Evolutionary conservation across 2,113 vertebrate species (phyloP).

Genomic region (Porphyrio hochstetteri): DNA sequence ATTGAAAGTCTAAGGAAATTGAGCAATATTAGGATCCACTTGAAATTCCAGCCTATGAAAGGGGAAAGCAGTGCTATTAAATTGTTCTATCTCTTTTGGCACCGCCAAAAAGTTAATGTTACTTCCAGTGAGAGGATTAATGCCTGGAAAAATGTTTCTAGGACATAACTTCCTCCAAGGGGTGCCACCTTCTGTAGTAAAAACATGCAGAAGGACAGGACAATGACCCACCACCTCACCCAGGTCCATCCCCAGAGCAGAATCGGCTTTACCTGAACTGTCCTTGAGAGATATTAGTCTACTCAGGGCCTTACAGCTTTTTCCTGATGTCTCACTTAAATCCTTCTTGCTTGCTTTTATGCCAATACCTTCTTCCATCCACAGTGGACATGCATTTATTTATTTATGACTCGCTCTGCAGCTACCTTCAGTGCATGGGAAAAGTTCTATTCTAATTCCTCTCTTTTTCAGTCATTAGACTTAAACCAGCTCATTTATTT

Average conservation of each 20-base stretch:
- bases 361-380: neutral
- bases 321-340: constrained; percentile 11
- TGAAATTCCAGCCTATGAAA: neutral
- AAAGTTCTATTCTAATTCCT: neutral
- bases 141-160: neutral
- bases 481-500: neutral
- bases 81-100: neutral
- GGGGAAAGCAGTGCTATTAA: neutral
- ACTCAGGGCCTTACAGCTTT: neutral
- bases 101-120: neutral
- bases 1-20: neutral
- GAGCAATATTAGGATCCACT: neutral
- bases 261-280: neutral
- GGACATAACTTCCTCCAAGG: neutral
- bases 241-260: neutral
- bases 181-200: neutral
- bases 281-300: neutral
- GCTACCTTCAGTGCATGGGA: neutral
- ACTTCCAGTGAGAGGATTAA: neutral
- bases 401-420: constrained; percentile 21
- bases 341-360: neutral
- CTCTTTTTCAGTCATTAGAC: neutral
- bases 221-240: neutral
- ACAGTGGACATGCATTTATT: neutral
- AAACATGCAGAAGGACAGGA: neutral